Evolutionary conservation across 2,797 vertebrate species (phyloP), one percentile per base, ranked within the genome.

Genomic region (Dallia pectoralis): DNA sequence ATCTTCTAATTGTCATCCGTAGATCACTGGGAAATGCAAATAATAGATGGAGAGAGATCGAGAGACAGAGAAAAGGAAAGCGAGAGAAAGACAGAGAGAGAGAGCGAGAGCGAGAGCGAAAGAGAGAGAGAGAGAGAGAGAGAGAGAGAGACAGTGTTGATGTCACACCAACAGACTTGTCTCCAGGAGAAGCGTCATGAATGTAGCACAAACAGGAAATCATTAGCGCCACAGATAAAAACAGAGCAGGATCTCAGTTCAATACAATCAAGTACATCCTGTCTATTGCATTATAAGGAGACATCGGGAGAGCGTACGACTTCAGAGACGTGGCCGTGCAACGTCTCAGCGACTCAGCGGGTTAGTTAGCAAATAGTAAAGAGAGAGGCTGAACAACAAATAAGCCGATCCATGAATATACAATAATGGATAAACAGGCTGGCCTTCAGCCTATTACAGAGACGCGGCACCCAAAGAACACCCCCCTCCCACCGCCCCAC

Each of bases 1-100:
- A 47, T 75, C 44, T 66, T 80, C 85, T 86, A 87, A 89, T 79
- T 88, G 88, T 83, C 85, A 87, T 90, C 86, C 75, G 71, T 81
- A 75, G 76, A 84, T 86, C 79, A 75, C 78, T 74, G 78, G 78
- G 74, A 77, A 82, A 86, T 87, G 72, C 73, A 83, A 86, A 88
- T 82, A 80, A 47, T 70, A 70, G 51, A 53, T 19, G 2, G 51
- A 53, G 51, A 53, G 51, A n/a, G n/a, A 22, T 18, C 1, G 48
- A 51, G 16, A 22, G 6, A 22, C 3, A 51, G 48, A 51, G 16
- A 22, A 12, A 7, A 51, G 18, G 19, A 1, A 51, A 7, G 51
- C 7, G 51, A 53, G 51, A 53, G 19, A 9, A n/a, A 22, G n/a
- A 53, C 19, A 53, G 14, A 53, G 19, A 51, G 19, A 51, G 49